These are phyloP conservation scores for Hyles lineata DNA, from an alignment of 2,888 invertebrate species.

Conservation along the genomic window DNA sequence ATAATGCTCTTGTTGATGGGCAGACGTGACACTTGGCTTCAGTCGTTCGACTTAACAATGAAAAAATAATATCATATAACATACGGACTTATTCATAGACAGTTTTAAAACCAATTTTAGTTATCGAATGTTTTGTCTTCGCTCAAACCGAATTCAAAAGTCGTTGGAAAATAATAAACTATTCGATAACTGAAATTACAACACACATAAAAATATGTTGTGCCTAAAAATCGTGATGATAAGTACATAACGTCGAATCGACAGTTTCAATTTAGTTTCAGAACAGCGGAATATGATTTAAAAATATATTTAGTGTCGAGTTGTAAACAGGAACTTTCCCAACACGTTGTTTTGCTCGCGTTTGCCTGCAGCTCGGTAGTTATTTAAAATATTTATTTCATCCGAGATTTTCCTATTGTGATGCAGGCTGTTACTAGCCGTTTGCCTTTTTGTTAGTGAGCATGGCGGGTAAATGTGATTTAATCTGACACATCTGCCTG, in stretches of 20 bases:
- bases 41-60: no score
- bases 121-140: no score
- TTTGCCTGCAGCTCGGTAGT: neutral
- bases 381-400: conserved; percentile 24
- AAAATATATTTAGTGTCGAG: neutral
- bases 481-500: conserved; percentile 8
- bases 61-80: no score
- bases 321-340: conserved; percentile 15
- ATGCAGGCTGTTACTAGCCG: neutral
- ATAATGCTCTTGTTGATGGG: no score
- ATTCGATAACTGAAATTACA: no score
- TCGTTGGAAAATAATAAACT: no score
- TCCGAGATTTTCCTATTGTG: conserved; percentile 6
- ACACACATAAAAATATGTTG: neutral
- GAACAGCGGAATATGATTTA: neutral
- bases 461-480: neutral
- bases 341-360: neutral
- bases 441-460: conserved; percentile 20
- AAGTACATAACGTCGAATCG: neutral
- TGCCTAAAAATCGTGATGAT: neutral
- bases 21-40: no score
- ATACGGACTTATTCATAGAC: no score
- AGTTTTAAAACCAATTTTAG: no score
- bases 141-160: no score
- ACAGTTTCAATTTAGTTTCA: neutral